Evolutionary conservation across 2,888 invertebrate genomes (phyloP).

Genomic region (Parthenolecanium corni): DNA sequence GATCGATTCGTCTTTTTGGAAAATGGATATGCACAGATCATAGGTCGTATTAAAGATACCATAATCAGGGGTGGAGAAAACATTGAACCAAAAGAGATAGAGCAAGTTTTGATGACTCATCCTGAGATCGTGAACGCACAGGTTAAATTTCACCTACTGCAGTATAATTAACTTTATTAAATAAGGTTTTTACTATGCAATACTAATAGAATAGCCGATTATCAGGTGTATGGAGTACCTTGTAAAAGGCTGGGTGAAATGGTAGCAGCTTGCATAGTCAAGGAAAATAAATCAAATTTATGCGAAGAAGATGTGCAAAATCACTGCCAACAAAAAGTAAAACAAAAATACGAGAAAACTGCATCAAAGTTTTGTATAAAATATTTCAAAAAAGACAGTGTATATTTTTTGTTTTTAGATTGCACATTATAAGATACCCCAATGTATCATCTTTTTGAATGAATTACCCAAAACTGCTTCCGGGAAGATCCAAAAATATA

Average conservation of each 20-base stretch:
- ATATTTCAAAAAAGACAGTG: too few species aligned
- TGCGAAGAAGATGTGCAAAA: slow-evolving; percentile 48
- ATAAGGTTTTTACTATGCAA: neutral
- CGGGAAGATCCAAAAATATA: slow-evolving; percentile 69
- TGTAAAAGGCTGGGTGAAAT: slow-evolving; percentile 69
- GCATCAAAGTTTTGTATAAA: too few species aligned
- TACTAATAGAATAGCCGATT: slow-evolving; percentile 9
- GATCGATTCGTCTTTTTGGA: slow-evolving; percentile 56
- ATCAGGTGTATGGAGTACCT: slow-evolving; percentile 58
- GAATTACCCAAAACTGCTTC: slow-evolving; percentile 68
- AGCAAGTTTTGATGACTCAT: slow-evolving; percentile 61
- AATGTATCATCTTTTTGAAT: slow-evolving; percentile 51
- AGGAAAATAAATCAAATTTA: slow-evolving; percentile 45
- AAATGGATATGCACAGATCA: slow-evolving; percentile 34
- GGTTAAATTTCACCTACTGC: slow-evolving; percentile 43
- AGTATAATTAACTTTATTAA: too few species aligned
- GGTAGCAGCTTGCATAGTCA: slow-evolving; percentile 53
- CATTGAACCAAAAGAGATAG: slow-evolving; percentile 71
- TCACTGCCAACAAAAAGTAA: slow-evolving; percentile 50
- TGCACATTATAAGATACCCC: slow-evolving; percentile 70
- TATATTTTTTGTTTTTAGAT: slow-evolving; percentile 40
- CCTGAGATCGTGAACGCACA: slow-evolving; percentile 60
- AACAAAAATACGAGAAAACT: neutral
- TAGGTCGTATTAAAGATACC: slow-evolving; percentile 35
- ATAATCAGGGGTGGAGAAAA: slow-evolving; percentile 37